Evolutionary conservation across 2,888 invertebrate genomes (phyloP).

Genomic region (Cistogaster globosa): DNA sequence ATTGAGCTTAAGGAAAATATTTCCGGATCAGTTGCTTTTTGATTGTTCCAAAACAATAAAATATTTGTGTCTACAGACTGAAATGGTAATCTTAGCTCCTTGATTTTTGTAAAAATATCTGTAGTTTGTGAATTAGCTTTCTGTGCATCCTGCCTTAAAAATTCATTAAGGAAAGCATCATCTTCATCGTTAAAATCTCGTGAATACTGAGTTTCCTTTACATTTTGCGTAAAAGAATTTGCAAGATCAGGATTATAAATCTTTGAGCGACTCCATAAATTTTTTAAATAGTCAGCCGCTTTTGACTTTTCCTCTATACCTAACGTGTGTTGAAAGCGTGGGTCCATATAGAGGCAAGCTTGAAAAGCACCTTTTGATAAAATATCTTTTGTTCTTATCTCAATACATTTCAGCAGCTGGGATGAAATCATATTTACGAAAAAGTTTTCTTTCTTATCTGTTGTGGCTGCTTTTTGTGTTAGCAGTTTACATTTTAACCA

Average conservation of each 20-base stretch:
- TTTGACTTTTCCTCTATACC: conserved; percentile 19
- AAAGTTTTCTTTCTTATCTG: neutral
- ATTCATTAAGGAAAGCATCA: conserved; percentile 46
- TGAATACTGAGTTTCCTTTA: neutral
- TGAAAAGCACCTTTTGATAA: conserved; percentile 23
- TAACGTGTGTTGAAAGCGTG: conserved; percentile 56
- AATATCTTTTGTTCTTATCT: conserved; percentile 29
- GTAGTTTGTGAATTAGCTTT: neutral
- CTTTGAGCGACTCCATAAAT: conserved; percentile 48
- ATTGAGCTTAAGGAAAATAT: conserved; percentile 43
- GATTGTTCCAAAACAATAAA: conserved; percentile 41
- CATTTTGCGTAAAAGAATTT: neutral
- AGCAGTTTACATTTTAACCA: conserved; percentile 56
- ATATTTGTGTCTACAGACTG: conserved; percentile 50
- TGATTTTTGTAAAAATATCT: conserved; percentile 37
- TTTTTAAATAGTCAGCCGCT: conserved; percentile 48
- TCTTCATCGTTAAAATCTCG: conserved; percentile 36
- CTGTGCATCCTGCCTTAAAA: conserved; percentile 30
- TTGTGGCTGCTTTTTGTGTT: conserved; percentile 3
- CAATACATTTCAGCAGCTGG: conserved; percentile 34
- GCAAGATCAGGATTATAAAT: conserved; percentile 17
- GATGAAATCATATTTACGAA: conserved; percentile 14
- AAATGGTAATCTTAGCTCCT: conserved; percentile 50
- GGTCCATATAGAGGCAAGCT: conserved; percentile 60
- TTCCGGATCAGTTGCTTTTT: conserved; percentile 41